Evolutionary conservation across 2,888 invertebrate species (phyloP), one percentile per base, ranked within the genome.

Genomic region (Leptarthrus brevirostris): DNA sequence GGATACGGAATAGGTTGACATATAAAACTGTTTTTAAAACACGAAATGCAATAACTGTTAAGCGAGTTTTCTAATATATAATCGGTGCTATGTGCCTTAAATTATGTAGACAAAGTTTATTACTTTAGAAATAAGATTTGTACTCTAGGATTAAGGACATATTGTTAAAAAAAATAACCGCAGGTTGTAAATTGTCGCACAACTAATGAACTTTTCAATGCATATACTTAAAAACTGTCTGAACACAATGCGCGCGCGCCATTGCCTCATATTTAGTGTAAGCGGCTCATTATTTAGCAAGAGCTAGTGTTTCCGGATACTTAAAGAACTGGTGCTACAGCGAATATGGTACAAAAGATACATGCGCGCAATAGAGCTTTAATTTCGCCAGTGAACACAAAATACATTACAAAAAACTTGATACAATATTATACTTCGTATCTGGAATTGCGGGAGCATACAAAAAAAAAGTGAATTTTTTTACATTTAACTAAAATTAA

Each of bases 11-110:
- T 71, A 71, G 54, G 54, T 71, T 54, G 34, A 71, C 36, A 54
- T n/a, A n/a, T 10, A 22, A 22, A 54, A 36, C 20, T 36, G 34
- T 53, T 71, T 54, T 71, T 36, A 34, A 69, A 75, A 73, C 73
- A 75, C 54, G 70, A 73, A 75, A 71, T 73, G 75, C 73, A 73
- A 73, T 73, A 75, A 73, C 30, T 73, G 53, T 75, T 74, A 61
- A 74, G 69, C 20, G 20, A 26, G 16, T 66, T n/a, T n/a, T 66
- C 44, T 34, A 49, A 49, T 30, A 52, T 36, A 34, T 52, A 71
- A 71, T 54, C 54, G 71, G 71, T 71, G 71, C 71, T 71, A 71
- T 71, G 71, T 71, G 71, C 71, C 71, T 71, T 71, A 71, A 71
- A 54, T 54, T 71, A 69, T 52, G 20, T 69, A 69, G 69, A 64